A percentile compares a stretch with the other conserved stretches of the same genome.
These are phyloP conservation scores for Biston betularia DNA, from an alignment of 2,888 invertebrate species.

Conservation along the genomic window DNA sequence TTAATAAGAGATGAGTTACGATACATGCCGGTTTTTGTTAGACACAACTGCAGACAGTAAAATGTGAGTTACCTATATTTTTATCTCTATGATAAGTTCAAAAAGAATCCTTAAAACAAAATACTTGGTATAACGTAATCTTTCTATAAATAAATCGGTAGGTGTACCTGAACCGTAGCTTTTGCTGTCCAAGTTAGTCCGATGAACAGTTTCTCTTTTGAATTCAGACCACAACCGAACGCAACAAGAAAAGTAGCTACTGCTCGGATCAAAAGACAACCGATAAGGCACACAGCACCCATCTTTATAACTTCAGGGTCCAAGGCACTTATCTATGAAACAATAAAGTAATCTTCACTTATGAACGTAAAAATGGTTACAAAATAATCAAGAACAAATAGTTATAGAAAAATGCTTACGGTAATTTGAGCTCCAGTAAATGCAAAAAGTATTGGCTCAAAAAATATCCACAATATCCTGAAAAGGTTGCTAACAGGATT, in stretches of 20 bases:
- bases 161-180: constrained; percentile 93
- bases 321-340: constrained; percentile 81
- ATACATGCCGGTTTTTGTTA: too few relatives aligned
- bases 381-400: neutral
- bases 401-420: constrained; percentile 66
- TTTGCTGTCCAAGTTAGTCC: constrained; percentile 95
- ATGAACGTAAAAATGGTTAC: neutral
- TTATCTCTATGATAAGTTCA: too few relatives aligned
- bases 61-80: too few relatives aligned
- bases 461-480: constrained; percentile 94
- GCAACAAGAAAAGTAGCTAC: constrained; percentile 87
- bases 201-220: constrained; percentile 93
- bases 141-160: neutral
- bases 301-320: constrained; percentile 88
- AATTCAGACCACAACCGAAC: constrained; percentile 90
- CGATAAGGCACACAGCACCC: constrained; percentile 87
- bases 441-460: constrained; percentile 95
- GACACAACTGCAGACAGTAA: too few relatives aligned
- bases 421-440: constrained; percentile 95
- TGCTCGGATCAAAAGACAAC: constrained; percentile 87
- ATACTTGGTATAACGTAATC: neutral
- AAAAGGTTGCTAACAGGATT: constrained; percentile 92
- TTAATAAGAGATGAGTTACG: too few relatives aligned
- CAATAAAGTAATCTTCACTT: neutral
- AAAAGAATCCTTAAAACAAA: too few relatives aligned